A percentile compares a stretch with the other conserved stretches of the same genome.
phyloP scores from a whole-genome alignment of 2,113 vertebrate species.

The Lampris incognitus region DNA sequence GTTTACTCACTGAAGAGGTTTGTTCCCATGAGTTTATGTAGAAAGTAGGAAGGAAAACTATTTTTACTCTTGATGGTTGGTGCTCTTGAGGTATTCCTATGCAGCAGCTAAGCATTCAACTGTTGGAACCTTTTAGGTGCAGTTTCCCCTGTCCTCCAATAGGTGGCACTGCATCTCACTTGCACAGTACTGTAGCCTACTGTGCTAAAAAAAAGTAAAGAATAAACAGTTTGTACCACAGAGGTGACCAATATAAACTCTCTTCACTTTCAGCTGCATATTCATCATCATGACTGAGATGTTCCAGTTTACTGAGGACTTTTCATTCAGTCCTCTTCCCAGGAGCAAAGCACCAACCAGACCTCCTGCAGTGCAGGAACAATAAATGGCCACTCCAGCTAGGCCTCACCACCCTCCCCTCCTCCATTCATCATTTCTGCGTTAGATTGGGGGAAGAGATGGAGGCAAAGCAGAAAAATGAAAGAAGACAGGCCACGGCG shows the following conservation, averaged over 20 bases:
- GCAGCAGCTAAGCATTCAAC: background rate
- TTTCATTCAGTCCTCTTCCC: constrained; percentile 27
- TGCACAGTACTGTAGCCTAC: background rate
- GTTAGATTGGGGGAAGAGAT: background rate
- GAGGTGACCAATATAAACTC: no score
- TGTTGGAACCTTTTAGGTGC: background rate
- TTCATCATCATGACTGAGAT: background rate
- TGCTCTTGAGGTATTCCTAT: no score
- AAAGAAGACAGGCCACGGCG: constrained; percentile 14
- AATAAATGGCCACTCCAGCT: constrained; percentile 32
- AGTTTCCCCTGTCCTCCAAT: background rate
- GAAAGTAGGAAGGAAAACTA: background rate
- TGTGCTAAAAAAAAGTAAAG: background rate
- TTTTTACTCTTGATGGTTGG: no score
- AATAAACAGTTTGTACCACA: background rate
- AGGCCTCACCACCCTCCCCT: constrained; percentile 42
- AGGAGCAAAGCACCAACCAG: constrained; percentile 27
- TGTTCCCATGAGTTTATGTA: background rate
- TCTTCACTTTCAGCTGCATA: no score
- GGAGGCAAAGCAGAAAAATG: background rate
- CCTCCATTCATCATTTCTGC: constrained; percentile 13
- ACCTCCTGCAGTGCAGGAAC: constrained; percentile 59
- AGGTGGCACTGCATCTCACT: background rate
- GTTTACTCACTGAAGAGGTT: no score
- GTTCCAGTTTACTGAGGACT: constrained; percentile 15